Evolutionary conservation across 2,888 invertebrate genomes (phyloP).

Genomic region (Abrostola tripartita): DNA sequence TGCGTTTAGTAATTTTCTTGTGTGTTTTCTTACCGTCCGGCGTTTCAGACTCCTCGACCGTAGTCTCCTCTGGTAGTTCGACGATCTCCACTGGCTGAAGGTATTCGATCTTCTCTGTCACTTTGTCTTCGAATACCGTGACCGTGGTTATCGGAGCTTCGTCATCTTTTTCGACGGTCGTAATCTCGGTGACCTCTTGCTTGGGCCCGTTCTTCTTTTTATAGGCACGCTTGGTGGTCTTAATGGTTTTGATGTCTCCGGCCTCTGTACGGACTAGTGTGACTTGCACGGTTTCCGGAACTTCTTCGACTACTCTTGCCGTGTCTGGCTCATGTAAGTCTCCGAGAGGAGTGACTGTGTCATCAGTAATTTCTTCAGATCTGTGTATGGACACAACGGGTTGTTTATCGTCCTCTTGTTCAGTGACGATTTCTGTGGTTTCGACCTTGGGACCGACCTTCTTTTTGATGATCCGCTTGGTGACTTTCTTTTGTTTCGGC

Average conservation of each 20-base stretch:
- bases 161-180: slow-evolving; percentile 13
- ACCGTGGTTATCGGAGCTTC: slow-evolving; percentile 17
- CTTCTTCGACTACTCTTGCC: slow-evolving; percentile 4
- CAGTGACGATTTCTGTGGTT: slow-evolving; percentile 37
- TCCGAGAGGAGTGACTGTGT: slow-evolving; percentile 71
- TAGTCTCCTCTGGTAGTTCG: slow-evolving; percentile 14
- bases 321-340: slow-evolving; percentile 18
- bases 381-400: slow-evolving; percentile 61
- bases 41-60: not conserved
- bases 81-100: not conserved
- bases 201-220: slow-evolving; percentile 32
- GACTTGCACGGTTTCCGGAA: slow-evolving; percentile 18
- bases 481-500: slow-evolving; percentile 56
- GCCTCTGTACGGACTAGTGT: slow-evolving; percentile 15
- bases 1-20: slow-evolving; percentile 6
- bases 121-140: slow-evolving; percentile 4
- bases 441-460: slow-evolving; percentile 60
- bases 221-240: slow-evolving; percentile 57
- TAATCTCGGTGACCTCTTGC: slow-evolving; percentile 18
- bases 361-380: slow-evolving; percentile 65
- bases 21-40: slow-evolving; percentile 21
- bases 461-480: slow-evolving; percentile 55
- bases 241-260: slow-evolving; percentile 6
- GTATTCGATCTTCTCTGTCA: not conserved
- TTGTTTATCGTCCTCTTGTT: slow-evolving; percentile 48